A percentile compares a stretch with the other conserved stretches of the same genome.
These are phyloP conservation scores for Carduelis carduelis DNA, from an alignment of 2,797 vertebrate genomes.

Conservation along the genomic window DNA sequence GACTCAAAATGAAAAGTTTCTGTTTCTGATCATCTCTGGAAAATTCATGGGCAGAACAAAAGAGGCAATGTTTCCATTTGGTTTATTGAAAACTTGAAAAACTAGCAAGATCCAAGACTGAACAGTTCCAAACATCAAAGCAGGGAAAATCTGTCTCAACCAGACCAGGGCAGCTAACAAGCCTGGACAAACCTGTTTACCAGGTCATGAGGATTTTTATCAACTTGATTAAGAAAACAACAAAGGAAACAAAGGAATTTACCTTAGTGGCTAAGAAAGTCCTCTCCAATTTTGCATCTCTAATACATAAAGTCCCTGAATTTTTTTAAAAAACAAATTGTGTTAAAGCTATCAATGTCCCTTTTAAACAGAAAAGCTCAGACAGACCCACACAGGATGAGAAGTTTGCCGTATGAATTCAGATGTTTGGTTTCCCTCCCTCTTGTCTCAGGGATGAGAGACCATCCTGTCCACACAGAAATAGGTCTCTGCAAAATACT, in stretches of 20 bases:
- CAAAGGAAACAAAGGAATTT: not conserved
- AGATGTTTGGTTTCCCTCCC: not conserved
- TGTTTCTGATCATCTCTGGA: not conserved
- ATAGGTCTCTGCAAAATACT: not conserved
- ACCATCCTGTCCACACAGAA: no score
- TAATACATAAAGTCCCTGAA: not conserved
- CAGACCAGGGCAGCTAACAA: not conserved
- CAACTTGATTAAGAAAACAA: not conserved
- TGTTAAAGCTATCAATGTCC: not conserved
- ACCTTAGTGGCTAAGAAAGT: not conserved
- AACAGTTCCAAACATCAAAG: not conserved
- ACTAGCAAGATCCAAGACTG: not conserved
- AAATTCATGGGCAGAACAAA: not conserved
- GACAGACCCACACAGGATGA: rapidly evolving
- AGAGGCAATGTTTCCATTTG: not conserved
- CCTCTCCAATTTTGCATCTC: not conserved
- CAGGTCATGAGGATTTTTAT: not conserved
- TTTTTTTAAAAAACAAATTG: not conserved
- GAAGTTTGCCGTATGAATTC: not conserved
- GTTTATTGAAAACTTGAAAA: not conserved
- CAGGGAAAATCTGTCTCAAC: not conserved
- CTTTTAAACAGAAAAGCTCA: not conserved
- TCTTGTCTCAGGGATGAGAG: not conserved
- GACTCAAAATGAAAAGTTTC: not conserved
- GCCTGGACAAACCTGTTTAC: not conserved